phyloP scores from a whole-genome alignment of 2,113 vertebrate species.

The Vireo altiloquus region DNA sequence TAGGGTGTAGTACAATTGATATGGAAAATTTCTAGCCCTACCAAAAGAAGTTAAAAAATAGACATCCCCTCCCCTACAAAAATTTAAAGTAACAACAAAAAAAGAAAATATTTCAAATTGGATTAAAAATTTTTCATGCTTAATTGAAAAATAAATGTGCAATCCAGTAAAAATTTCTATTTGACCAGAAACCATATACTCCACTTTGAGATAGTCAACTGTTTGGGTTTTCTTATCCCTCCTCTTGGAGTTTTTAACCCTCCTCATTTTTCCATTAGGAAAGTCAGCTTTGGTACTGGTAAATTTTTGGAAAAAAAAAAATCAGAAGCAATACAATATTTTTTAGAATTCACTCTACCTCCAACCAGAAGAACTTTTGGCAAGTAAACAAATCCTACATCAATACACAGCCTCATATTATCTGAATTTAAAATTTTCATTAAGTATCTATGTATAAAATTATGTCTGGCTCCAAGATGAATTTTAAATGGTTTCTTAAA shows the following conservation, averaged over 20 bases:
- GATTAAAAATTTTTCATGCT: not conserved
- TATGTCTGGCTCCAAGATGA: not conserved
- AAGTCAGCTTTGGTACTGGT: not conserved
- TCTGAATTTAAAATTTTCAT: not conserved
- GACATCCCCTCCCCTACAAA: accelerated
- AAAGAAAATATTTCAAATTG: not conserved
- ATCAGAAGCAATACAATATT: not conserved
- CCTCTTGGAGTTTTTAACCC: not conserved
- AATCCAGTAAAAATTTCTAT: not conserved
- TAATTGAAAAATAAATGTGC: not conserved
- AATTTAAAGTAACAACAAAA: not conserved
- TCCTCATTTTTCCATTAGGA: not conserved
- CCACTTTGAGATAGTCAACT: not conserved
- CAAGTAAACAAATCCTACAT: not conserved
- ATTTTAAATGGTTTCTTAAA: not conserved
- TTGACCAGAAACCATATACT: not conserved
- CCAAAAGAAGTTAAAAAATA: not conserved
- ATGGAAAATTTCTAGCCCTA: not conserved
- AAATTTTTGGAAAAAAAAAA: not conserved
- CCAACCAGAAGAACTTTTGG: not conserved
- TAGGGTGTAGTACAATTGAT: not conserved
- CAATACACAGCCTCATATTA: not conserved
- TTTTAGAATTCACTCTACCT: not conserved
- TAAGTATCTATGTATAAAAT: not conserved
- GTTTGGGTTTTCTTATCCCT: not conserved